Evolutionary conservation across 1,140 invertebrate species (phyloP), one percentile per base, ranked within the genome.

Genomic region (Rhynchophorus ferrugineus): DNA sequence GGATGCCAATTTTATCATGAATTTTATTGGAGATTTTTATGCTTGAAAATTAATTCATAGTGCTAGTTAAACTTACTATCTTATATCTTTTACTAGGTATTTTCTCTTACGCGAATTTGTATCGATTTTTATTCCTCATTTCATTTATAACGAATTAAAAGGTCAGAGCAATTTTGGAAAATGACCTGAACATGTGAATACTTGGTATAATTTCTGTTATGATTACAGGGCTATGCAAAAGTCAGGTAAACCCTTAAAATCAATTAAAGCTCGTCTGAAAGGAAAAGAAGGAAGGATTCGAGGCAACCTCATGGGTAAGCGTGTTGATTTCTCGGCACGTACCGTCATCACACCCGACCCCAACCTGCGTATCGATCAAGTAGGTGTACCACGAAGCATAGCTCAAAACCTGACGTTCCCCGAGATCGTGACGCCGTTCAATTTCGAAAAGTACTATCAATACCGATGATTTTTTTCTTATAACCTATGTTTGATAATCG

Each of bases 311-410:
- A 99, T 99, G 96, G 97, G 97, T 50, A 99, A 99, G 71, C 91
- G 97, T 77, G 97, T 99, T 0, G 97, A 99, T 65, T 99, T 99
- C 66, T 99, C 95, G 0, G 97, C 95, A 5, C 84, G 97, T 72
- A 99, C 96, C 65, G 97, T 99, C 56, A 99, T 99, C 66, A 99
- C 96, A 6, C 95, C 97, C 0, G 97, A 99, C 82, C 97, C 97
- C 0, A 99, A 99, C 75, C 75, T 99, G 24, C 80, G 92, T 52
- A 98, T 99, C 65, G 94, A 99, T 73, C 96, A 97, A 78, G 95
- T 99, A 34, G 97, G 97, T 39, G 95, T 99, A 1, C 97, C 97
- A 0, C 77, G 95, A 48, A 95, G 92, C 22, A 98, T 99, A 65
- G 97, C 97, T 5, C 95, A 98, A 69, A 99, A 99, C 73, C 77